Percentiles rank a stretch among this genome's conserved stretches.
phyloP scores from a whole-genome alignment of 2,888 invertebrate species.

The Xanthorhoe designata region DNA sequence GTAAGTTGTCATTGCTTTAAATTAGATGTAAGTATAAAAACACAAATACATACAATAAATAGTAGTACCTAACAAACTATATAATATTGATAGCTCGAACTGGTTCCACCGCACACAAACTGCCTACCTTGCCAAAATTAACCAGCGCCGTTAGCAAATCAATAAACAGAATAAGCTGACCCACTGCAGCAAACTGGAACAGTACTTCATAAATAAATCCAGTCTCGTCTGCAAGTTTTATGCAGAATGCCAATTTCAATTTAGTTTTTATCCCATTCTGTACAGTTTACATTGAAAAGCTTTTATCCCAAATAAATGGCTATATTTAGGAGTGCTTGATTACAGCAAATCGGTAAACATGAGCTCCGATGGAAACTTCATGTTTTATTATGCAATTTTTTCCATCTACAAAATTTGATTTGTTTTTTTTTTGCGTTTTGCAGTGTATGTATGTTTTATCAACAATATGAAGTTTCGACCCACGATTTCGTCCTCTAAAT shows the following conservation, averaged over 20 bases:
- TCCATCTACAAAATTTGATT: background rate
- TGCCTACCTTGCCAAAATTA: constrained; percentile 73
- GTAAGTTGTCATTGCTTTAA: too few relatives aligned
- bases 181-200: constrained; percentile 75
- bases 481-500: too few relatives aligned
- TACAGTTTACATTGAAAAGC: constrained; percentile 38
- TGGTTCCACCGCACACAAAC: constrained; percentile 15
- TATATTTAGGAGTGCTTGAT: constrained; percentile 20
- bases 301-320: constrained; percentile 39
- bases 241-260: constrained; percentile 67
- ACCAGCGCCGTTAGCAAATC: constrained; percentile 74
- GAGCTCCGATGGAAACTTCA: constrained; percentile 21
- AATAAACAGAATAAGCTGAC: constrained; percentile 79
- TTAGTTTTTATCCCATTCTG: constrained; percentile 50
- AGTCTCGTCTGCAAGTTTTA: constrained; percentile 68
- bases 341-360: constrained; percentile 1
- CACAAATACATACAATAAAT: background rate
- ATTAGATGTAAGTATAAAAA: too few relatives aligned
- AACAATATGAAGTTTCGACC: too few relatives aligned
- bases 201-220: constrained; percentile 74
- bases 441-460: too few relatives aligned
- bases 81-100: constrained; percentile 11
- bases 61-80: background rate
- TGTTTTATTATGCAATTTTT: constrained; percentile 16
- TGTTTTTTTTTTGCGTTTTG: background rate